A percentile compares a stretch with the other conserved stretches of the same genome.
These are phyloP conservation scores for Brachymystax lenok DNA, from an alignment of 2,797 vertebrate genomes.

Conservation along the genomic window DNA sequence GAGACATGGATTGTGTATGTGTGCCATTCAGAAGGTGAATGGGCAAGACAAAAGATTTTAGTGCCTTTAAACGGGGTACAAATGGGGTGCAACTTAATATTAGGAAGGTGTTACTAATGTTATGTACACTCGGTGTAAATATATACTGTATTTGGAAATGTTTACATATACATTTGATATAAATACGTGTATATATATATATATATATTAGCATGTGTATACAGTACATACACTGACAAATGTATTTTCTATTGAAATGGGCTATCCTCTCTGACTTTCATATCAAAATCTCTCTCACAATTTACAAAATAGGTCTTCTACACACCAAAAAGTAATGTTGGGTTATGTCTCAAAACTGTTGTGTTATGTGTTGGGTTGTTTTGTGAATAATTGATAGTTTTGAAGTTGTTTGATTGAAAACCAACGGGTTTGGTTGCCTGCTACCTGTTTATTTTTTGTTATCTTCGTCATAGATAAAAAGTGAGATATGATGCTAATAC, in stretches of 20 bases:
- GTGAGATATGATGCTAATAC: background rate
- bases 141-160: background rate
- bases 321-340: background rate
- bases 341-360: background rate
- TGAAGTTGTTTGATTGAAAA: background rate
- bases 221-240: background rate
- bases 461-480: conserved; percentile 7
- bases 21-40: no score
- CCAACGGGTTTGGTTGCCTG: background rate
- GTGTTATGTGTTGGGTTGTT: background rate
- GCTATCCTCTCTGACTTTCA: background rate
- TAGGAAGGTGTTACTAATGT: no score
- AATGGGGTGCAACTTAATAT: no score
- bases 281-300: background rate
- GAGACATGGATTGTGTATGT: no score
- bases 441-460: background rate
- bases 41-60: no score
- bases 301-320: background rate
- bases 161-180: background rate
- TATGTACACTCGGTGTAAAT: no score
- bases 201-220: background rate
- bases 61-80: no score
- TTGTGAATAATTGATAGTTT: background rate
- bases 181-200: background rate
- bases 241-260: background rate